Conservation (phyloP, 2,888 invertebrate species). For the Silvanus unidentatus region DNA sequence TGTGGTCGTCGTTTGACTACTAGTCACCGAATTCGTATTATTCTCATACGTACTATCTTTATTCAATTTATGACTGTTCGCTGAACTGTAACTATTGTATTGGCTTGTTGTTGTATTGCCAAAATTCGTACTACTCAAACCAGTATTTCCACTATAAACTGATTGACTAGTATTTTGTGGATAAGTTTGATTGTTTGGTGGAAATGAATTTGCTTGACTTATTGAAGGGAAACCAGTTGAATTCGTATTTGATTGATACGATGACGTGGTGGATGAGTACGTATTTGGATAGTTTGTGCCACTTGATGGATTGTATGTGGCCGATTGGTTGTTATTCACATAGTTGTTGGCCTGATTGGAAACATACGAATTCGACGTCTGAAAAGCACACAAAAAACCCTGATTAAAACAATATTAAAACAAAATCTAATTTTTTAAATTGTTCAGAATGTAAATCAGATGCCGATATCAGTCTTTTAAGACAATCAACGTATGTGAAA, state of each 20-base stretch:
- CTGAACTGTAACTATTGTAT: slow-evolving; percentile 42
- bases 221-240: slow-evolving; percentile 38
- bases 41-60: slow-evolving; percentile 37
- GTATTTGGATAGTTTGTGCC: slow-evolving; percentile 40
- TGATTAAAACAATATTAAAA: background rate
- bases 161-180: slow-evolving; percentile 43
- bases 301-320: slow-evolving; percentile 35
- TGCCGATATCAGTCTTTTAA: slow-evolving; percentile 25
- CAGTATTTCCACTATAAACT: slow-evolving; percentile 43
- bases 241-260: slow-evolving; percentile 34
- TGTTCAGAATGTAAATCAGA: slow-evolving; percentile 17
- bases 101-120: slow-evolving; percentile 38
- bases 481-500: background rate
- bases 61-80: slow-evolving; percentile 37
- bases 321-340: slow-evolving; percentile 38
- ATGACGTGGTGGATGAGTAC: slow-evolving; percentile 37
- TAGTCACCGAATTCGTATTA: slow-evolving; percentile 32
- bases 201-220: slow-evolving; percentile 39
- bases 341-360: slow-evolving; percentile 39
- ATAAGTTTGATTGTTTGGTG: slow-evolving; percentile 37
- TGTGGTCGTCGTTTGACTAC: slow-evolving; percentile 36
- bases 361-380: slow-evolving; percentile 45
- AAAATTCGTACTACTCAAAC: slow-evolving; percentile 40
- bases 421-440: background rate
- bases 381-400: slow-evolving; percentile 23